Evolutionary conservation across 2,113 vertebrate species (phyloP).

Genomic region (Limnothrissa miodon): DNA sequence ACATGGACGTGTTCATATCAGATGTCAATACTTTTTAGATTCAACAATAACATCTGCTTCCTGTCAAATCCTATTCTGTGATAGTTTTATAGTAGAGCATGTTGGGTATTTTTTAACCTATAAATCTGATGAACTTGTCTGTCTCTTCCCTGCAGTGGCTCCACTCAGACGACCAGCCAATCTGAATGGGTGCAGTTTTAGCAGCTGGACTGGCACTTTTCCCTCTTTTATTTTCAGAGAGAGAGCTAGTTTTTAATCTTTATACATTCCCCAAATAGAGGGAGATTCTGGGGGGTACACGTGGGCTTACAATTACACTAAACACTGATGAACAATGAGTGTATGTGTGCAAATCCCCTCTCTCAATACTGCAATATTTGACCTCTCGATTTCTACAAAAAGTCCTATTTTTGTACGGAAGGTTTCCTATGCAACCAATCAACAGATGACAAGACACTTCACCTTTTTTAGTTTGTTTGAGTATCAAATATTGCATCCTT

Average conservation of each 20-base stretch:
- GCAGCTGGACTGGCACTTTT: constrained; percentile 40
- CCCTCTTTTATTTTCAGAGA: background rate
- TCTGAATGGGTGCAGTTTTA: constrained; percentile 77
- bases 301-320: constrained; percentile 1
- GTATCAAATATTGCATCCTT: background rate
- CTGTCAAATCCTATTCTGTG: background rate
- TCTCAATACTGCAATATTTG: background rate
- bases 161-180: constrained; percentile 63
- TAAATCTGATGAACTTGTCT: background rate
- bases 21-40: background rate
- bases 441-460: background rate
- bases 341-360: background rate
- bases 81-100: background rate
- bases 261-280: background rate
- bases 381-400: background rate
- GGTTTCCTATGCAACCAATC: constrained; percentile 19
- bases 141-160: constrained; percentile 47
- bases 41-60: background rate
- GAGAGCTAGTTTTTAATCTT: background rate
- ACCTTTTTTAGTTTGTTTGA: background rate
- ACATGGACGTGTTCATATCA: background rate
- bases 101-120: background rate
- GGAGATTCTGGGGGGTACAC: background rate
- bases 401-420: constrained; percentile 7
- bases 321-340: background rate